These are phyloP conservation scores for Thyatira batis DNA, from an alignment of 2,888 invertebrate genomes.

Conservation along the genomic window DNA sequence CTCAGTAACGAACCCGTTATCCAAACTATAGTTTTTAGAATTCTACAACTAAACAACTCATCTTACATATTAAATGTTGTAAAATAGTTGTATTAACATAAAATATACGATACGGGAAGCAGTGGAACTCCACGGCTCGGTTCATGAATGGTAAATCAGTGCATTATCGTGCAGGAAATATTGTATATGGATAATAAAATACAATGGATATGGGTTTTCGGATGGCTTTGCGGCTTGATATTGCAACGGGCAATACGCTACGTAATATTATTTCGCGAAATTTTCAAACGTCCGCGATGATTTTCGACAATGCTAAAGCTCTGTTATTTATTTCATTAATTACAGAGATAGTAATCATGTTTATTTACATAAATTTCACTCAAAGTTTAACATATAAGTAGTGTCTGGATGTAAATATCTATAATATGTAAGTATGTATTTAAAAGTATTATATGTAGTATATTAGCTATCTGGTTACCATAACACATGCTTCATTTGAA, in stretches of 20 bases:
- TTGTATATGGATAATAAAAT: conserved; percentile 5
- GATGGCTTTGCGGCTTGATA: conserved; percentile 1
- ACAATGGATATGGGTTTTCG: not conserved
- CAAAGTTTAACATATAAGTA: too few relatives aligned
- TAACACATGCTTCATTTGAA: too few relatives aligned
- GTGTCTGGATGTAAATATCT: too few relatives aligned
- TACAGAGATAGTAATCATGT: too few relatives aligned
- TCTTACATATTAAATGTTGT: not conserved
- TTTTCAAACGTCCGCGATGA: not conserved
- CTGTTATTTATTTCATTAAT: too few relatives aligned
- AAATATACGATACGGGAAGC: not conserved
- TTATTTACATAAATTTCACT: too few relatives aligned
- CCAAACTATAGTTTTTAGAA: not conserved
- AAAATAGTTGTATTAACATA: not conserved
- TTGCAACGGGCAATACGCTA: conserved; percentile 4
- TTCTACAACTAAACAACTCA: not conserved
- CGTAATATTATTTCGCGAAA: not conserved
- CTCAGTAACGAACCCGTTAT: too few relatives aligned
- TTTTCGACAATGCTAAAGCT: too few relatives aligned
- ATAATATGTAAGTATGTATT: too few relatives aligned
- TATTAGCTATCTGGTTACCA: too few relatives aligned
- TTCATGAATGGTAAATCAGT: conserved; percentile 25
- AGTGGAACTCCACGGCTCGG: conserved; percentile 9
- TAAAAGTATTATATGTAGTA: too few relatives aligned
- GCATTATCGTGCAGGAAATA: conserved; percentile 20